Percentiles rank a stretch among this genome's conserved stretches.
Conservation (phyloP, 1,140 invertebrate species). For the Periplaneta americana region DNA sequence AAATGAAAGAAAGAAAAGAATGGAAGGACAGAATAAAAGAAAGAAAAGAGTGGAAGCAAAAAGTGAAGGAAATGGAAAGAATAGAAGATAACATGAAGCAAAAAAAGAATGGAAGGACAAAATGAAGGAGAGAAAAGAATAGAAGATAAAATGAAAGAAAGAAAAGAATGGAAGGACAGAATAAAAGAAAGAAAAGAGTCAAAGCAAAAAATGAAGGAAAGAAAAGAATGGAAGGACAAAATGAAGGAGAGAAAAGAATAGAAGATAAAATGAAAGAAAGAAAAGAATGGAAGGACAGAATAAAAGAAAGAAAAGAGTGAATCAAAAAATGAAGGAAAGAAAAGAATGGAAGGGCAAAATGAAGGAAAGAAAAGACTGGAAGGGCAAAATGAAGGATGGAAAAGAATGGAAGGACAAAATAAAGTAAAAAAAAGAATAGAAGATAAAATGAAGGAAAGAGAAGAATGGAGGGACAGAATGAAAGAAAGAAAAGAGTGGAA, state of each 20-base stretch:
- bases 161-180: neutral
- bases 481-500: too few species aligned
- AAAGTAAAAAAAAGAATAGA: too few species aligned
- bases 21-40: neutral
- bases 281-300: neutral
- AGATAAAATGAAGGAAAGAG: too few species aligned
- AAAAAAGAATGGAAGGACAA: neutral
- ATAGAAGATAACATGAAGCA: neutral
- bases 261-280: neutral
- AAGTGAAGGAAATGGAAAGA: neutral
- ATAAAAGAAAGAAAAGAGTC: neutral
- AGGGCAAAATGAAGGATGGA: too few species aligned
- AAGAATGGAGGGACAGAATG: too few species aligned
- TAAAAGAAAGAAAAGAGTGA: neutral
- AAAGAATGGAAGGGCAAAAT: neutral
- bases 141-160: neutral
- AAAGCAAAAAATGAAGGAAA: neutral
- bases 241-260: neutral
- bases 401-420: too few species aligned
- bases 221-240: neutral
- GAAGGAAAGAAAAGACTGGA: neutral
- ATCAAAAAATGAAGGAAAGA: neutral
- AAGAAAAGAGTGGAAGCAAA: neutral
- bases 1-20: neutral
- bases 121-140: neutral